Percentiles rank a stretch among this genome's conserved stretches.
phyloP scores from a whole-genome alignment of 2,888 invertebrate genomes.

The Schizaphis graminum region DNA sequence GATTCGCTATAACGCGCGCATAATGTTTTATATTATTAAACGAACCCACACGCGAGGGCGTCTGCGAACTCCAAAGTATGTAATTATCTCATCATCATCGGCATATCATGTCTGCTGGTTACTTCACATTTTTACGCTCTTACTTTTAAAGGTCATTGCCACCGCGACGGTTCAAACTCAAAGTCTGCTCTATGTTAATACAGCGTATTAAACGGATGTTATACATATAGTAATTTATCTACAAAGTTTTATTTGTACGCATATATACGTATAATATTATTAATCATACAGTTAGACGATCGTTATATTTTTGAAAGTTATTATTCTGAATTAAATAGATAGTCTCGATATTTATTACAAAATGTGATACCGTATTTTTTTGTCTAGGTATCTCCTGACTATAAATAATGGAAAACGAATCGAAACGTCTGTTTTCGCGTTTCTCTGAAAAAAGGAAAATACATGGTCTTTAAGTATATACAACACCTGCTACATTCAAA shows the following conservation, averaged over 20 bases:
- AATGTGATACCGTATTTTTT: background rate
- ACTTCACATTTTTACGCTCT: constrained; percentile 21
- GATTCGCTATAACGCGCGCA: constrained; percentile 16
- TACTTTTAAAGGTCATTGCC: constrained; percentile 53
- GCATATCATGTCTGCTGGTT: background rate
- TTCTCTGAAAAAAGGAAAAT: background rate
- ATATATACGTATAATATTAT: background rate
- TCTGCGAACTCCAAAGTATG: background rate
- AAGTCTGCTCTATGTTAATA: background rate
- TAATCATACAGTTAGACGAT: background rate
- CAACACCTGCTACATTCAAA: background rate
- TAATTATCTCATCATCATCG: constrained; percentile 49
- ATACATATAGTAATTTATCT: background rate
- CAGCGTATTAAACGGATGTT: background rate
- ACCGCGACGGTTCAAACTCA: background rate
- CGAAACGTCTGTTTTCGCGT: background rate
- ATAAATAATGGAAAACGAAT: background rate
- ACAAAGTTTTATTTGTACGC: background rate
- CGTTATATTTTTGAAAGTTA: background rate
- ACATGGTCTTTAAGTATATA: background rate
- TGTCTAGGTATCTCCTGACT: background rate
- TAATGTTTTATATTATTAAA: background rate
- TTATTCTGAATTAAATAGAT: background rate
- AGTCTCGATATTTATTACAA: background rate
- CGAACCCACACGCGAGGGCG: constrained; percentile 10